These are phyloP conservation scores for Platysternon megacephalum DNA, from an alignment of 2,113 vertebrate genomes.

Conservation along the genomic window DNA sequence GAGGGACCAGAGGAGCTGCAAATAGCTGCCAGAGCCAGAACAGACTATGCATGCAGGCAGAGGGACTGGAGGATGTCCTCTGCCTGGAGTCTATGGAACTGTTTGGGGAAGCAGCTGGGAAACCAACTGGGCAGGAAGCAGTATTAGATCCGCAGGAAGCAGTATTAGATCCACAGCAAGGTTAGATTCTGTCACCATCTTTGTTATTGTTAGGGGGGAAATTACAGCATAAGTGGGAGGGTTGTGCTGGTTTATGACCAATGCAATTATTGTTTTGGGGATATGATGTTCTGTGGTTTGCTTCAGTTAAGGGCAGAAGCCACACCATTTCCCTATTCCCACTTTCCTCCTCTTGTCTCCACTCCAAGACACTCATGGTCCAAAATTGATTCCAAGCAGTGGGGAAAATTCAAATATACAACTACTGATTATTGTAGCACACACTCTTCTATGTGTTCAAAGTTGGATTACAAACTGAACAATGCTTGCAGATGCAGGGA, in stretches of 20 bases:
- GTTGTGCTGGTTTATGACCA: too few species aligned
- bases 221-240: too few species aligned
- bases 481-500: not conserved
- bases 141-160: not conserved
- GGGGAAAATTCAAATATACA: not conserved
- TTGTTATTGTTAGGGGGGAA: not conserved
- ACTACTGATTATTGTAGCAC: not conserved
- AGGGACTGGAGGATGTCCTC: not conserved
- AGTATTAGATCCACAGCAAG: not conserved
- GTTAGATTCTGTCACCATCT: not conserved
- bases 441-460: not conserved
- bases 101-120: not conserved
- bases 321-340: not conserved
- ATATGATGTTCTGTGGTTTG: not conserved
- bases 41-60: too few species aligned
- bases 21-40: too few species aligned
- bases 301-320: not conserved
- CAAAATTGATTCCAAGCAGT: not conserved
- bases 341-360: not conserved
- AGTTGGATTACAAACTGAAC: not conserved
- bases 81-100: rapidly evolving
- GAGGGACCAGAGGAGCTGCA: too few species aligned
- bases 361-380: not conserved
- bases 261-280: not conserved
- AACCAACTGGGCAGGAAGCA: not conserved